phyloP scores from a whole-genome alignment of 2,888 invertebrate genomes.

The Tanypteryx hageni region DNA sequence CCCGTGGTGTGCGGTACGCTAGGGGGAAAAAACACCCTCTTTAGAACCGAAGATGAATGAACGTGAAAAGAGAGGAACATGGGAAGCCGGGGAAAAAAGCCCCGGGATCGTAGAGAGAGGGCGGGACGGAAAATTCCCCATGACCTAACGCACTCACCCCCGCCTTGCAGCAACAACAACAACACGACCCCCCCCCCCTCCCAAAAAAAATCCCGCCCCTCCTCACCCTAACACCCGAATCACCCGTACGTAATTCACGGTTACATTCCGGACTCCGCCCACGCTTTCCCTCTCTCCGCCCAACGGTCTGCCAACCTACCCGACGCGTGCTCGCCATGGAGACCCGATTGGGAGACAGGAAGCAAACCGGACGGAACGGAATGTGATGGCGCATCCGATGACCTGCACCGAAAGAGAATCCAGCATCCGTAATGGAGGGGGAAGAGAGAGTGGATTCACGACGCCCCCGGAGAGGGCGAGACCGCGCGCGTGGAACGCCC shows the following conservation, averaged over 20 bases:
- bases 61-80: background rate
- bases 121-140: background rate
- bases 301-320: background rate
- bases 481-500: background rate
- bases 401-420: constrained; percentile 24
- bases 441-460: background rate
- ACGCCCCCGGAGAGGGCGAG: background rate
- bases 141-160: background rate
- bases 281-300: background rate
- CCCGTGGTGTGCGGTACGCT: no score
- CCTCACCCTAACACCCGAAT: background rate
- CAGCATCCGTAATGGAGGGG: background rate
- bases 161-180: constrained; percentile 24
- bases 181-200: constrained; percentile 1
- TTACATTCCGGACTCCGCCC: constrained; percentile 27
- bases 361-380: constrained; percentile 21
- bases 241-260: constrained; percentile 47
- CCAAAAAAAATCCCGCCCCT: constrained; percentile 12
- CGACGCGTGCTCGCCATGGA: background rate
- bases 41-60: constrained; percentile 3
- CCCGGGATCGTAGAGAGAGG: background rate
- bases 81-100: background rate
- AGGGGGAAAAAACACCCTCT: background rate
- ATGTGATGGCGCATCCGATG: constrained; percentile 15
- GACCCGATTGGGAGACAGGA: constrained; percentile 4